Base-by-base conservation (phyloP, 2,888 invertebrate species). In the Fragum sueziense region DNA sequence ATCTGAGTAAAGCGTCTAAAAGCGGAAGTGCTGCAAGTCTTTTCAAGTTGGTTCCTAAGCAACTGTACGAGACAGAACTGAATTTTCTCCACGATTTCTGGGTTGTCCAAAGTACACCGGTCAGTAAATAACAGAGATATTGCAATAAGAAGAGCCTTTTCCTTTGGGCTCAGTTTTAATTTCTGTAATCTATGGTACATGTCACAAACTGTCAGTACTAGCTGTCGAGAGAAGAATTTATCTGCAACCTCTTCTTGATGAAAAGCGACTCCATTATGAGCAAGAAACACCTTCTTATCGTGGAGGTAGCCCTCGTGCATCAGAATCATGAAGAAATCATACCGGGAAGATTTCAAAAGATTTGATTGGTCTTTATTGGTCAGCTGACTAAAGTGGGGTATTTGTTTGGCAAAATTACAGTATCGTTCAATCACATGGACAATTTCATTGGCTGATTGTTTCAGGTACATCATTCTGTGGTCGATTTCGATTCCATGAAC, bases 401-500 rank as follows among this genome's bases (percentile, higher is more conserved):
- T 78, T 29, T 76, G 79, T 41, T 81, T 80, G 6, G 80, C 84
- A 33, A 84, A 81, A 29, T 75, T 76, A 47, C 80, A 80, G 34
- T 81, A 84, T 33, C 73, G 47, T 54, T 74, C 72, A 1, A 79
- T 75, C 0, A 77, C 29, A 4, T 57, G 62, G 51, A 78, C 79
- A 11, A 84, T 37, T 29, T 71, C 76, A 22, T 75, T 65, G 25
- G 47, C 52, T 33, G 61, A 79, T n/a, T 69, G 47, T 72, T 79
- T 79, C n/a, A 84, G 25, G 33, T 68, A 62, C 22, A 67, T 61
- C 74, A 79, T 74, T 27, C 84, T 69, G n/a, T 78, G 76, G 67
- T 84, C 84, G 27, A 81, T 41, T 51, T 84, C 84, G 27, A 84
- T 81, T 3, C 81, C 81, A 71, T 57, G 77, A 9, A 79, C 74